Base-by-base conservation (phyloP, 2,888 invertebrate species). In the Heliconius sara region DNA sequence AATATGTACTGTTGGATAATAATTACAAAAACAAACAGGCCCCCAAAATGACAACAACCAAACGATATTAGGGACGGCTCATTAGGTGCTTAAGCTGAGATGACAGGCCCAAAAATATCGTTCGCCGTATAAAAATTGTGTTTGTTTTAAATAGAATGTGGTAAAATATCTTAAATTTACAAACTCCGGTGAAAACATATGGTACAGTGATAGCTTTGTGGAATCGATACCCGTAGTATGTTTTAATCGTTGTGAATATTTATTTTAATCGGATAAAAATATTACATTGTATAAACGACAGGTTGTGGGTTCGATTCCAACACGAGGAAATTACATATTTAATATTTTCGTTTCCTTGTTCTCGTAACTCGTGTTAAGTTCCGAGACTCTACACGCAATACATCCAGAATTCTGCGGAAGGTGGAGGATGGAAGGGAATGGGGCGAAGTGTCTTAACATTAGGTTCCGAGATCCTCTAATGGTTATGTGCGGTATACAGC, bases 21-120 rank as follows among this genome's bases (percentile, higher is more conserved):
- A 92, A 93, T 93, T 92, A 93, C 87, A 90, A 89, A 88, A 92
- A 92, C 90, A 92, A 91, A 90, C 91, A 90, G 88, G 85, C 89
- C 88, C 88, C 90, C 86, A 86, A 74, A 90, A 91, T 90, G 93
- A 91, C 88, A 88, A 89, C 91, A 88, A 90, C 90, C 91, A 89
- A 87, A 92, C 92, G 87, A 90, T 92, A 92, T 93, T 91, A 90
- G 93, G 92, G 91, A 91, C 94, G 93, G 90, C 92, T 95, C 94
- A 94, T 94, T 95, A 94, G 92, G 90, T 92, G 87, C 92, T 92
- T 93, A 94, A 94, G 90, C 89, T 89, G 88, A 91, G 89, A 91
- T 94, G 95, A 94, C 94, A 94, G 90, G 86, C 92, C 92, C 90
- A 92, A 92, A 93, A 92, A 93, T 94, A 94, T 91, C 88, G 83